A percentile compares a stretch with the other conserved stretches of the same genome.
phyloP scores from a whole-genome alignment of 2,113 vertebrate species.

The Herpailurus yagouaroundi region DNA sequence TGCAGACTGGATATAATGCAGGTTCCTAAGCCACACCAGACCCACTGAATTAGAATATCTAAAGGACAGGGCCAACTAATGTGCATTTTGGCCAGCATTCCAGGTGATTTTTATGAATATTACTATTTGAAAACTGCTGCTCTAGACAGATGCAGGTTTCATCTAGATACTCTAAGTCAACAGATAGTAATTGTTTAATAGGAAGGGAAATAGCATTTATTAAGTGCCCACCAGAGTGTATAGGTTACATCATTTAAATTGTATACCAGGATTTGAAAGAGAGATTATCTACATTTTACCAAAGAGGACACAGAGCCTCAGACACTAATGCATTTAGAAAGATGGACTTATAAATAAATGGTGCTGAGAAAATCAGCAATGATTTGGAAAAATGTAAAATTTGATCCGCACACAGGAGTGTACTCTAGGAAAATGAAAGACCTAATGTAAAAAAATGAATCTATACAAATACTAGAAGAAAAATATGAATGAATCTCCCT shows the following conservation, averaged over 20 bases:
- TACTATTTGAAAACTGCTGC: neutral
- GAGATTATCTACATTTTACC: neutral
- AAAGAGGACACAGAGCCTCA: neutral
- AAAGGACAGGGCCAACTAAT: neutral
- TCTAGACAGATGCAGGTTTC: neutral
- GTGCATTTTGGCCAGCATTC: neutral
- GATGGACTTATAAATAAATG: neutral
- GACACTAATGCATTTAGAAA: neutral
- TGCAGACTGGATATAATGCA: neutral
- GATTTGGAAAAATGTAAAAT: constrained; percentile 26
- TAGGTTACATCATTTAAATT: neutral
- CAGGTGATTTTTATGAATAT: neutral
- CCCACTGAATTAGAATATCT: neutral
- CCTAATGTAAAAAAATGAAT: neutral
- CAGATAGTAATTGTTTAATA: neutral
- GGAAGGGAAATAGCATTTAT: neutral
- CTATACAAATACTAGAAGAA: neutral
- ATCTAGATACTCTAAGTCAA: neutral
- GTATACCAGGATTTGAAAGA: neutral
- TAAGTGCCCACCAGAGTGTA: neutral
- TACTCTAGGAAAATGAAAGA: neutral
- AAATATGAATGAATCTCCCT: neutral
- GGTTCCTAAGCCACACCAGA: neutral
- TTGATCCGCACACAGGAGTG: neutral
- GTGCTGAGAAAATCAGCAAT: neutral